Percentiles rank a stretch among this genome's conserved stretches.
Conservation (phyloP, 2,797 vertebrate genomes). For the Anguilla anguilla region DNA sequence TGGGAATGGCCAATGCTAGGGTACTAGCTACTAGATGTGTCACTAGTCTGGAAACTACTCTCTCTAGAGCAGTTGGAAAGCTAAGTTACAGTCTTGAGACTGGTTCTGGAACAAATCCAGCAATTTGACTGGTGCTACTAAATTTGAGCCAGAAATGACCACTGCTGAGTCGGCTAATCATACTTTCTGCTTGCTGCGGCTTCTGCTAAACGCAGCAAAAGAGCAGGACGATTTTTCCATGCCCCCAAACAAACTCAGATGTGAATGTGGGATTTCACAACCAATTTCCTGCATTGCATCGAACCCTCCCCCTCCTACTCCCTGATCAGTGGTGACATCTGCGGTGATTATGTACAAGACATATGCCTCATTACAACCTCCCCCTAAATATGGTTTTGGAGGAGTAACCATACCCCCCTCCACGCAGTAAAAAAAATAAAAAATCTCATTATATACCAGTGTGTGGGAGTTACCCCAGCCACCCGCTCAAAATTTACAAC, state of each 20-base stretch:
- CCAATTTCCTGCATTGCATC: neutral
- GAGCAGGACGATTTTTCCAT: neutral
- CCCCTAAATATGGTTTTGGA: neutral
- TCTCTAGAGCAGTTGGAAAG: neutral
- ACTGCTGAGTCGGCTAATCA: neutral
- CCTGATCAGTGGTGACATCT: neutral
- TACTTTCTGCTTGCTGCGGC: neutral
- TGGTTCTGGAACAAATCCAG: conserved; percentile 3
- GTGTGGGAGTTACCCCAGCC: neutral
- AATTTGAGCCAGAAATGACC: neutral
- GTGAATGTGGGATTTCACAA: neutral
- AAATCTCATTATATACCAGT: neutral
- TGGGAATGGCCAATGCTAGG: neutral
- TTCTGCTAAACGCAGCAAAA: neutral
- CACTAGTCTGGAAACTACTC: neutral
- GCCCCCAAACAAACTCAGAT: neutral
- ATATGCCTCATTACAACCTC: neutral
- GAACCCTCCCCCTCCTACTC: neutral
- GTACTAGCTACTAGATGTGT: neutral
- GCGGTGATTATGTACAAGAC: neutral
- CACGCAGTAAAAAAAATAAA: neutral
- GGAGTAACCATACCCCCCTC: neutral
- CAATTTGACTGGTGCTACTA: neutral
- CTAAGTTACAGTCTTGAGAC: neutral
- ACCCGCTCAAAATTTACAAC: neutral